A percentile compares a stretch with the other conserved stretches of the same genome.
These are phyloP conservation scores for Saccostrea echinata DNA, from an alignment of 1,140 invertebrate genomes.

Conservation along the genomic window DNA sequence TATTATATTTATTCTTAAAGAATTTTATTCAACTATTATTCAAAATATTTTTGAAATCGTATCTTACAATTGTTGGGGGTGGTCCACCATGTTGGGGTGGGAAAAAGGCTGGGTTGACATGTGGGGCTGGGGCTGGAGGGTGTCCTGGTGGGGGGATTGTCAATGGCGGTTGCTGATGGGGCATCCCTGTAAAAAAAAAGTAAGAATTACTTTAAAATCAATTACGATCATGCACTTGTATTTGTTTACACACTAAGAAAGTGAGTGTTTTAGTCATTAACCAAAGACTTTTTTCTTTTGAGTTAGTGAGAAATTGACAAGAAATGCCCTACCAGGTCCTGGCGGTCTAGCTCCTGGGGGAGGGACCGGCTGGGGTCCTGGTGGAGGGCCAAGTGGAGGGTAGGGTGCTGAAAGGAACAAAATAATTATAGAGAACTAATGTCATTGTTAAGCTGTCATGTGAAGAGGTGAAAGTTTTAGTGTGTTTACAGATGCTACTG, in stretches of 20 bases:
- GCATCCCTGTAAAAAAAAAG: conserved; percentile 78
- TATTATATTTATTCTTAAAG: too few relatives aligned
- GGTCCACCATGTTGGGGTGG: conserved; percentile 79
- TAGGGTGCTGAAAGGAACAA: conserved; percentile 74
- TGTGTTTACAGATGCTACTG: too few relatives aligned
- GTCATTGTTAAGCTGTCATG: background rate
- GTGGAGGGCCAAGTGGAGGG: conserved; percentile 82
- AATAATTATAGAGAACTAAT: background rate
- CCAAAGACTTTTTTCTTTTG: background rate
- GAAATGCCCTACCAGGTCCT: conserved; percentile 79
- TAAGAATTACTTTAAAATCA: background rate
- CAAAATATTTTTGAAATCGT: background rate
- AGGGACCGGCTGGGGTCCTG: conserved; percentile 81
- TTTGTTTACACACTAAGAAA: background rate
- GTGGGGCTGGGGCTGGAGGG: conserved; percentile 87
- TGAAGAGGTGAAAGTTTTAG: too few relatives aligned
- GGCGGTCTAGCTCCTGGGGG: conserved; percentile 82
- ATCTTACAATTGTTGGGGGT: conserved; percentile 66
- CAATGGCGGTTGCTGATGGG: conserved; percentile 69
- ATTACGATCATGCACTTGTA: background rate
- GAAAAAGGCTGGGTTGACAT: conserved; percentile 98
- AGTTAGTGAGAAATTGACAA: conserved; percentile 8
- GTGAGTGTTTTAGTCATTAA: background rate
- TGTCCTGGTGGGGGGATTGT: conserved; percentile 64
- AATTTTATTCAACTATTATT: too few relatives aligned